Base-by-base conservation (phyloP, 2,113 vertebrate genomes). In the Ahaetulla prasina region DNA sequence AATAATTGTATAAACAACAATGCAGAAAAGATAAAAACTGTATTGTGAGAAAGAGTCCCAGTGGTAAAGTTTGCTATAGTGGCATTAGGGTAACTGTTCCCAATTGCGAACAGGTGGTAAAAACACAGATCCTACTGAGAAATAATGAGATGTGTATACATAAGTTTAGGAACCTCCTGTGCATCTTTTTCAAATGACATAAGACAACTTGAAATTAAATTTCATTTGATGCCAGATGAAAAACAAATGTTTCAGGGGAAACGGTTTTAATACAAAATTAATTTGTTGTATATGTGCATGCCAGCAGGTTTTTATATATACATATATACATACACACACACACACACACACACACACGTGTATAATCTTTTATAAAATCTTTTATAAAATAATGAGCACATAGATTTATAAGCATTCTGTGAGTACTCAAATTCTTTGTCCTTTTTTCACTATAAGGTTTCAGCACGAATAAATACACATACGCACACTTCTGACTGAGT, bases 141-240 rank as follows among this genome's bases (percentile, higher is more conserved):
- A 96, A 97, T 97, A 98, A 98, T 97, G 97, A 97, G 96, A 97
- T 97, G 97, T 97, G 96, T 97, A 95, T 97, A 96, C 96, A 97
- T 97, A 95, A 96, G 96, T 96, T 97, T 97, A 95, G 90, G 96
- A 97, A 97, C 96, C 96, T 97, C 97, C 97, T 96, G 96, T 93
- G 96, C 95, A 97, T 97, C 97, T 97, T 97, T 97, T 96, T 95
- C 95, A 97, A 97, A 97, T 57, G 92, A 97, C 96, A 97, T 97
- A 97, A 97, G 97, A 95, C 97, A 98, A 97, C 96, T 98, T 96
- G 97, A 95, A 97, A 97, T 97, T 98, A 97, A 97, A 97, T 96
- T 97, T 95, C 96, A 96, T 97, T 98, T 97, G 96, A 97, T 97
- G 96, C 96, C 96, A 97, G 96, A 97, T 97, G 96, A 97, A 94